Conservation (phyloP, 2,888 invertebrate genomes). For the Drosophila phalerata region DNA sequence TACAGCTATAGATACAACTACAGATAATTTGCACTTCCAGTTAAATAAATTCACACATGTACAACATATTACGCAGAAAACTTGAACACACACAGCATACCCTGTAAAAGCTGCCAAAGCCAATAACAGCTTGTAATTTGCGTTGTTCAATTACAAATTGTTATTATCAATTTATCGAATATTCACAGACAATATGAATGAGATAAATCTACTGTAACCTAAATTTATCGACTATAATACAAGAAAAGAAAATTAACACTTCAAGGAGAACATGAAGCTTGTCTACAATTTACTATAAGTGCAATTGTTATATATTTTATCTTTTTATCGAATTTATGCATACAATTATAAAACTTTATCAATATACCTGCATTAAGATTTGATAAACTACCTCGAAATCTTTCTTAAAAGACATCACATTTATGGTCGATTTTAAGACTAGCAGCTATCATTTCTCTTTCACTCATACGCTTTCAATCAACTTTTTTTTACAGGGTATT, state of each 20-base stretch:
- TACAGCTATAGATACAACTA: background rate
- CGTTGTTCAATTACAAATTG: background rate
- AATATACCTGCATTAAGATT: too few species aligned
- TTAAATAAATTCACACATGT: background rate
- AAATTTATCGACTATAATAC: too few species aligned
- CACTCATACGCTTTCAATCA: background rate
- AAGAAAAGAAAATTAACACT: too few species aligned
- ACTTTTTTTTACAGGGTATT: constrained; percentile 3
- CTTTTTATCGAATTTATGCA: too few species aligned
- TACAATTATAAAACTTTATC: too few species aligned
- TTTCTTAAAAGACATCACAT: too few species aligned
- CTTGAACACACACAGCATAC: background rate
- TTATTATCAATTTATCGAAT: background rate
- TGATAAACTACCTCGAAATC: too few species aligned
- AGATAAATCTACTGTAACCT: too few species aligned
- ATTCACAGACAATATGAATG: background rate
- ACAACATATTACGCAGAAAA: background rate
- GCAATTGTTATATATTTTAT: too few species aligned
- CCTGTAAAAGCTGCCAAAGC: background rate
- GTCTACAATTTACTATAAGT: too few species aligned
- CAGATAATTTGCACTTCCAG: constrained; percentile 5
- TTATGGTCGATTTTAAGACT: background rate
- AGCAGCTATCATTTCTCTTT: background rate
- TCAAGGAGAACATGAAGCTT: too few species aligned
- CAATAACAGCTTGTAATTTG: too few species aligned